Percentiles rank a stretch among this genome's conserved stretches.
Conservation (phyloP, 2,888 invertebrate species). For the Cheilosia variabilis region DNA sequence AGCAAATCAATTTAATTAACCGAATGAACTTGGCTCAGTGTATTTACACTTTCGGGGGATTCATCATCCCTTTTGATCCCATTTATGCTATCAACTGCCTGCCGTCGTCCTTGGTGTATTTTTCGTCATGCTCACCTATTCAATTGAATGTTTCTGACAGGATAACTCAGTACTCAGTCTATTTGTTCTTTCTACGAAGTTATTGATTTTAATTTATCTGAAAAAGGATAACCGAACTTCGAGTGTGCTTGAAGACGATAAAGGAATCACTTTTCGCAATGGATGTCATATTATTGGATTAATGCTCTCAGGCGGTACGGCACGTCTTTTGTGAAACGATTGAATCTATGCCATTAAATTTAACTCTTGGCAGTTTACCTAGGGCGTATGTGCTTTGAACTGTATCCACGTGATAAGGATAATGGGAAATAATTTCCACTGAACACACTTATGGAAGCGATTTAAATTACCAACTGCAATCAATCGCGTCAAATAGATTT, state of each 20-base stretch:
- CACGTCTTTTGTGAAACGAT: not conserved
- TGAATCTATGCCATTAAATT: not conserved
- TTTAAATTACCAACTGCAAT: no score
- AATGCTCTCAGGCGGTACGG: not conserved
- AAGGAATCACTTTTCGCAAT: not conserved
- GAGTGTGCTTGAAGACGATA: not conserved
- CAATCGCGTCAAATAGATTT: no score
- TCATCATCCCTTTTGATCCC: not conserved
- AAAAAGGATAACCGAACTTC: not conserved
- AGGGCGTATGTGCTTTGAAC: no score
- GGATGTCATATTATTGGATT: slow-evolving; percentile 13
- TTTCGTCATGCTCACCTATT: not conserved
- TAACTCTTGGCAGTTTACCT: no score
- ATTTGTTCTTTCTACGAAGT: not conserved
- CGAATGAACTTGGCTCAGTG: slow-evolving; percentile 13
- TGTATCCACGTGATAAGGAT: no score
- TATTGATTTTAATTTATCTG: not conserved
- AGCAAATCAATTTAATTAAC: slow-evolving; percentile 39
- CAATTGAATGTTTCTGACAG: slow-evolving; percentile 22
- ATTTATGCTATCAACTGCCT: not conserved
- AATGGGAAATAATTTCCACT: no score
- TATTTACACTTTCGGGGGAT: not conserved
- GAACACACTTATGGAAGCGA: no score
- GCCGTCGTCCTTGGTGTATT: no score
- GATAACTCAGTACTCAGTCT: slow-evolving; percentile 11